Evolutionary conservation across 1,140 invertebrate genomes (phyloP), one percentile per base, ranked within the genome.

Genomic region (Formica selysi): DNA sequence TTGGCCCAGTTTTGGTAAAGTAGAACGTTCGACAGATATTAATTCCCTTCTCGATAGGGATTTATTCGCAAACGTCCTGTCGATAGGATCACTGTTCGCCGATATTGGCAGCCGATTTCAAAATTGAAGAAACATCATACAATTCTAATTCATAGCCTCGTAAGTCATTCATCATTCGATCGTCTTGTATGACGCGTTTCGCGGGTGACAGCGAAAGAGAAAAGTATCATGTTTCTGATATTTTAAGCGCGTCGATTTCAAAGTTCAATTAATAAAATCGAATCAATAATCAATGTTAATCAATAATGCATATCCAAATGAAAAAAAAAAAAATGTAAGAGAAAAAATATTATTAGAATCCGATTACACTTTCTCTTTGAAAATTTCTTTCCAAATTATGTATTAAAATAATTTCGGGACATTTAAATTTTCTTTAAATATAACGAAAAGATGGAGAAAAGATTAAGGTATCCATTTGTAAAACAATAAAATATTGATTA

Each of bases 41-140:
- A 83, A 83, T 83, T 83, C 57, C 57, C 68, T 61, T 61, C 79
- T 62, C 68, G 79, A 83, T 83, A 83, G 79, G 59, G 79, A 83
- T 83, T 83, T 83, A 83, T 83, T 83, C 68, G 68, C 79, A 74
- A 83, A 74, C 79, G 68, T 73, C 68, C 79, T 83, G 79, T 83
- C 79, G 79, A 83, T 83, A 26, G 68, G 54, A 83, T 83, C 79
- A 83, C 79, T 10, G 54, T 61, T 61, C 68, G 51, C 68, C 68
- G 44, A 83, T 83, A 83, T 83, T 83, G 79, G 79, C 79, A 83
- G 67, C 73, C 29, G 67, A 57, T 83, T 68, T 83, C 79, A 62
- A 83, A 83, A 74, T 83, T 83, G 79, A 83, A 83, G 79, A 83
- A 83, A 83, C 79, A 83, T 73, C 54, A 83, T 83, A 73, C 54